phyloP scores from a whole-genome alignment of 2,113 vertebrate genomes.

The Sylvilagus bachmani region DNA sequence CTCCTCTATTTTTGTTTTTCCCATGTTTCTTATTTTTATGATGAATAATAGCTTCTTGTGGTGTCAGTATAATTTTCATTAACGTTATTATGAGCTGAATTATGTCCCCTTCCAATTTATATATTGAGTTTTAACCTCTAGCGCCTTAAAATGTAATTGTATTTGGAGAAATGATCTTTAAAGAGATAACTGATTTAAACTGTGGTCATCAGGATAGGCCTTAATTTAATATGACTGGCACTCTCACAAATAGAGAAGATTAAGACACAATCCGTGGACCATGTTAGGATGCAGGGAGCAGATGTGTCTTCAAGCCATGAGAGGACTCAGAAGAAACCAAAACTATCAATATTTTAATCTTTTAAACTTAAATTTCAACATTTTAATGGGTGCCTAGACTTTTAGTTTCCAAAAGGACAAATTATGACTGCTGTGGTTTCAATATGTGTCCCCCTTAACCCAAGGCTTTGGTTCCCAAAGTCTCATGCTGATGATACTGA shows the following conservation, averaged over 20 bases:
- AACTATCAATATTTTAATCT: background rate
- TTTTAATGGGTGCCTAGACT: too few species aligned
- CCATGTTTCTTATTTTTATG: too few species aligned
- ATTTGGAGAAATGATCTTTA: background rate
- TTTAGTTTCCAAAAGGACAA: background rate
- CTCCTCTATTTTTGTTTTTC: too few species aligned
- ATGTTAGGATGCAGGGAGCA: background rate
- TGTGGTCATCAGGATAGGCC: background rate
- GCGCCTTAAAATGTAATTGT: background rate
- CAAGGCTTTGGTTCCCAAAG: too few species aligned
- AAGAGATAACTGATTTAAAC: background rate
- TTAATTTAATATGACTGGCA: background rate
- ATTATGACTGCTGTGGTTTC: background rate
- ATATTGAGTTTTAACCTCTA: background rate
- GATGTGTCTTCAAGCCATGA: background rate
- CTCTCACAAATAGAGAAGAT: background rate
- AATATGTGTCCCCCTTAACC: too few species aligned
- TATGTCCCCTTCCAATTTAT: background rate
- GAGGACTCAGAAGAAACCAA: background rate
- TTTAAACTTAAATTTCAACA: background rate
- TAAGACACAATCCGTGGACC: background rate
- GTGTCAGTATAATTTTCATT: background rate
- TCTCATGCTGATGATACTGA: too few species aligned
- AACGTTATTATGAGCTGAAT: background rate
- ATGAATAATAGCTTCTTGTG: background rate